Conservation (phyloP, 2,113 vertebrate species). For the Engraulis encrasicolus region DNA sequence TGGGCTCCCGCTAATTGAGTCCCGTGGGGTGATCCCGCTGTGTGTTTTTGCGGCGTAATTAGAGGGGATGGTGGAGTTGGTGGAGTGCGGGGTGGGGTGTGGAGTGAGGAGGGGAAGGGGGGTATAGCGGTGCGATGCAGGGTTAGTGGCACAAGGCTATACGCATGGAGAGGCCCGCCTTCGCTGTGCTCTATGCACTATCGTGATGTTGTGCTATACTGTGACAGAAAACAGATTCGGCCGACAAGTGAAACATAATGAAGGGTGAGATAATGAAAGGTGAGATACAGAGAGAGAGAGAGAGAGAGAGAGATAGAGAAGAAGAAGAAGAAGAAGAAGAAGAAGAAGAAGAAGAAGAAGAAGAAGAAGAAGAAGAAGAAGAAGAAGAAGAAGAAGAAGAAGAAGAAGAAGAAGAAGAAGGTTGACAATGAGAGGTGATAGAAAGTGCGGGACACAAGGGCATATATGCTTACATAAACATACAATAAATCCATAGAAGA, state of each 20-base stretch:
- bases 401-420: too few relatives aligned
- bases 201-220: too few relatives aligned
- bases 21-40: not conserved
- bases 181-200: too few relatives aligned
- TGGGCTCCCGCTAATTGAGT: conserved; percentile 6
- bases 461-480: too few relatives aligned
- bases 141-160: conserved; percentile 22
- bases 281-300: not conserved
- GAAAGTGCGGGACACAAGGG: too few relatives aligned
- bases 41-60: not conserved
- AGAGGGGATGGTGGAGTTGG: too few relatives aligned
- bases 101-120: too few relatives aligned
- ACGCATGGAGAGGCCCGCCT: not conserved
- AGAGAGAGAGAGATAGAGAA: not conserved
- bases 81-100: too few relatives aligned
- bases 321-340: not conserved
- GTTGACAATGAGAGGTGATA: too few relatives aligned
- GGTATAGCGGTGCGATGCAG: not conserved
- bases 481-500: too few relatives aligned
- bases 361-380: not conserved
- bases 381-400: too few relatives aligned
- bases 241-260: not conserved
- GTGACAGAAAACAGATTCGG: not conserved
- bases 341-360: too few relatives aligned
- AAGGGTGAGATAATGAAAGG: not conserved